phyloP scores from a whole-genome alignment of 2,797 vertebrate genomes.

The Bradypodion pumilum region DNA sequence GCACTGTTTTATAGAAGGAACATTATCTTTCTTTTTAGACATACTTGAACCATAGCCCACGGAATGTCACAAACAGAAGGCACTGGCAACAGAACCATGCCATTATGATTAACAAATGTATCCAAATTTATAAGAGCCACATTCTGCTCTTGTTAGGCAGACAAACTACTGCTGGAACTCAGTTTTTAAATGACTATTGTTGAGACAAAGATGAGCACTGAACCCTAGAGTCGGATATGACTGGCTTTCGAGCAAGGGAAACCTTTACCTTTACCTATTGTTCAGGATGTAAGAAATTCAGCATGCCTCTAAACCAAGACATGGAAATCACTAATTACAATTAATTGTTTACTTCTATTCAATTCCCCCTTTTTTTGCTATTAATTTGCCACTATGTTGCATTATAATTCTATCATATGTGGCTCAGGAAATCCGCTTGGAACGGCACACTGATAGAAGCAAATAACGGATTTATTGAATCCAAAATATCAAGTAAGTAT shows the following conservation, averaged over 20 bases:
- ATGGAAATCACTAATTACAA: not conserved
- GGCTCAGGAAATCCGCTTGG: too few relatives aligned
- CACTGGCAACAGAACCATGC: not conserved
- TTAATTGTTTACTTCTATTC: not conserved
- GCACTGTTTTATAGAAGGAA: slow-evolving; percentile 29
- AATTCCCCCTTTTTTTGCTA: not conserved
- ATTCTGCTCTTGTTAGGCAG: not conserved
- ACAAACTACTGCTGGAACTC: not conserved
- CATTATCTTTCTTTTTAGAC: slow-evolving; percentile 22
- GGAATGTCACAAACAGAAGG: slow-evolving; percentile 10
- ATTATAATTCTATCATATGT: not conserved
- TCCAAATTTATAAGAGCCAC: not conserved
- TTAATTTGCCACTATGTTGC: not conserved
- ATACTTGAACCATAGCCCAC: slow-evolving; percentile 14
- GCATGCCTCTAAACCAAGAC: not conserved
- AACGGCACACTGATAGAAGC: too few relatives aligned
- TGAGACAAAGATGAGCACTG: too few relatives aligned
- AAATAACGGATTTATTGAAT: too few relatives aligned
- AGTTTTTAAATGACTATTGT: not conserved
- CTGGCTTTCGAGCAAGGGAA: too few relatives aligned
- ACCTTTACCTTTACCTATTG: too few relatives aligned
- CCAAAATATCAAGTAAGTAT: too few relatives aligned
- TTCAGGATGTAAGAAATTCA: not conserved
- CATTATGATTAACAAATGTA: slow-evolving; percentile 21
- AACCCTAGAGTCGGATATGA: too few relatives aligned